These are phyloP conservation scores for Oreochromis mossambicus DNA, from an alignment of 2,797 vertebrate genomes.

Conservation along the genomic window DNA sequence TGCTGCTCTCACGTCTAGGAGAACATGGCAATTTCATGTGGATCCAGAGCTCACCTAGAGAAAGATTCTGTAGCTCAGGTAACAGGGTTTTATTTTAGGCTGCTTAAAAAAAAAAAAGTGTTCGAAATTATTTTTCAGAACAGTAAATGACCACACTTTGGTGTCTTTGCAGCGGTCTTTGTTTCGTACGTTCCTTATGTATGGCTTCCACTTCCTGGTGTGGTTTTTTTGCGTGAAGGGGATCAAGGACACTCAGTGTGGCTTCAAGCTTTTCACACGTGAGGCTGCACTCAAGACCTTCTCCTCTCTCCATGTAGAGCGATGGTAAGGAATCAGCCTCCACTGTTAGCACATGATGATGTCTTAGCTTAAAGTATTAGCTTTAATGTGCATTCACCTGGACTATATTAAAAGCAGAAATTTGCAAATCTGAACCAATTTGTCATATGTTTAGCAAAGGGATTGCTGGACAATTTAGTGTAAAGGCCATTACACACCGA, in stretches of 20 bases:
- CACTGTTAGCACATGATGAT: not conserved
- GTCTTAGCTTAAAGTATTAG: not conserved
- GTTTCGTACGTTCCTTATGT: conserved; percentile 94
- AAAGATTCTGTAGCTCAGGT: conserved; percentile 92
- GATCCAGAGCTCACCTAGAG: conserved; percentile 94
- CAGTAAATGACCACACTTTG: not conserved
- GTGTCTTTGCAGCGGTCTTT: conserved; percentile 81
- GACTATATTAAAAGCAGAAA: not conserved
- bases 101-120: not conserved
- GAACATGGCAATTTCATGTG: conserved; percentile 92
- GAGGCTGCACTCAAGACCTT: conserved; percentile 89
- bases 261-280: conserved; percentile 94
- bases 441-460: not conserved
- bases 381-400: not conserved
- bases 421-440: not conserved
- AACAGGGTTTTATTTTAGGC: not conserved
- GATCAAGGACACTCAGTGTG: conserved; percentile 92
- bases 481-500: not conserved
- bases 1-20: conserved; percentile 71
- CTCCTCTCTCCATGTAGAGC: conserved; percentile 88
- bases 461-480: not conserved
- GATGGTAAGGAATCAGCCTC: conserved; percentile 78
- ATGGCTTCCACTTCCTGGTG: conserved; percentile 97
- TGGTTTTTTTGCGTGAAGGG: conserved; percentile 96
- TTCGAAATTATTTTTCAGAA: not conserved